A percentile compares a stretch with the other conserved stretches of the same genome.
phyloP scores from a whole-genome alignment of 2,113 vertebrate species.

The Xiphias gladius region DNA sequence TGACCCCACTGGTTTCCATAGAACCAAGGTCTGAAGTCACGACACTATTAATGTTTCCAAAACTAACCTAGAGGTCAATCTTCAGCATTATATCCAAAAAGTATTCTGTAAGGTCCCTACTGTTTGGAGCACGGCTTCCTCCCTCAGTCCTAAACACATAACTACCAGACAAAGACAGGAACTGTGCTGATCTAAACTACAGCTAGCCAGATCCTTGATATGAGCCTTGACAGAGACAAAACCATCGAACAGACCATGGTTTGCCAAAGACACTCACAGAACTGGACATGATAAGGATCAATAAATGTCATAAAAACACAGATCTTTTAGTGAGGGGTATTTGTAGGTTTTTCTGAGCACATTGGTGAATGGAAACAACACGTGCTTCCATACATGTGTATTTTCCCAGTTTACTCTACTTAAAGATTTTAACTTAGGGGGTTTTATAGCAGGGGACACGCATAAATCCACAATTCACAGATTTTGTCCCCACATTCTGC shows the following conservation, averaged over 20 bases:
- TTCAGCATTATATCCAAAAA: background rate
- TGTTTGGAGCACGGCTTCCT: slow-evolving; percentile 69
- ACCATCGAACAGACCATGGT: too few species aligned
- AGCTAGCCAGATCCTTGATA: slow-evolving; percentile 63
- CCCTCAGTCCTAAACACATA: slow-evolving; percentile 50
- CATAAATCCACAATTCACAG: too few species aligned
- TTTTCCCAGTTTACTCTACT: background rate
- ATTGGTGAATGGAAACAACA: background rate
- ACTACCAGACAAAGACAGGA: slow-evolving; percentile 77
- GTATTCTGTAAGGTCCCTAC: slow-evolving; percentile 32
- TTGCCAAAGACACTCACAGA: slow-evolving; percentile 35
- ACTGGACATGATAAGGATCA: slow-evolving; percentile 50
- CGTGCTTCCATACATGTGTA: background rate
- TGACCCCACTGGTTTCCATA: background rate
- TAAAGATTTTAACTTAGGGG: background rate
- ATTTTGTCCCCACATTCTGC: background rate
- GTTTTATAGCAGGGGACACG: too few species aligned
- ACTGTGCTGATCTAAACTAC: slow-evolving; percentile 62
- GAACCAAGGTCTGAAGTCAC: background rate
- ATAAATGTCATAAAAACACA: slow-evolving; percentile 18
- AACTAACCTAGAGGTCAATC: background rate
- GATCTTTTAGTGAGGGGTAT: slow-evolving; percentile 28
- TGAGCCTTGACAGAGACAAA: too few species aligned
- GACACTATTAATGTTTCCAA: background rate
- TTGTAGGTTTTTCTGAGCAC: slow-evolving; percentile 12